Base-by-base conservation (phyloP, 2,888 invertebrate species). In the Drosophila yooni region DNA sequence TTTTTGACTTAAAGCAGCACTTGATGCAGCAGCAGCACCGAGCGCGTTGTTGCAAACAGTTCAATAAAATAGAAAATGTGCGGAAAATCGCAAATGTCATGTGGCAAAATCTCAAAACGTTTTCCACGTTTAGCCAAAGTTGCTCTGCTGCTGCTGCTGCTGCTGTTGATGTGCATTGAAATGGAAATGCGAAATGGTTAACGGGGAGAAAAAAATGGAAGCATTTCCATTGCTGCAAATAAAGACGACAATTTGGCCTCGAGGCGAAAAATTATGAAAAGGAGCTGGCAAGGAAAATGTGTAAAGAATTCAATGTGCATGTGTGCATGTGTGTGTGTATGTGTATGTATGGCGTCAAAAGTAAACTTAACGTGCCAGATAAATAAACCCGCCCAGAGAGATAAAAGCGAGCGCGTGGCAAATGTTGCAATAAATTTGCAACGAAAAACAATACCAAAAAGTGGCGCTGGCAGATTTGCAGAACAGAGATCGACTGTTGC, bases 51-150 rank as follows among this genome's bases (percentile, higher is more conserved):
- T 82, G 87, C 88, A 83, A 90, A 90, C 91, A 90, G 89, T 90
- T 90, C 82, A 86, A 90, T 91, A 89, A 90, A 89, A 90, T 83
- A 88, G 82, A 87, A 91, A 91, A 90, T 83, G 91, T 91, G 90
- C 89, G 88, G 91, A 91, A 91, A 91, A 91, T 91, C 89, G 87
- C 89, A 91, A 91, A 88, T 89, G 89, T 78, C 85, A 83, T 77
- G 76, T 70, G 82, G 74, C 70, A 69, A 82, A 88, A 90, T 86
- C 84, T 78, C 70, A 76, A 83, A 89, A 75, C 74, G 81, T 83
- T 88, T 83, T 77, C 67, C 82, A 79, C 82, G 79, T 85, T 82
- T 80, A 81, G 65, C 66, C 65, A 67, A 65, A 63, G 50, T 53
- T 69, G 34, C 60, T 60, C 31, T 46, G 59, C 43, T 57, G 43